phyloP scores from a whole-genome alignment of 2,888 invertebrate species.

The Latheticus oryzae region DNA sequence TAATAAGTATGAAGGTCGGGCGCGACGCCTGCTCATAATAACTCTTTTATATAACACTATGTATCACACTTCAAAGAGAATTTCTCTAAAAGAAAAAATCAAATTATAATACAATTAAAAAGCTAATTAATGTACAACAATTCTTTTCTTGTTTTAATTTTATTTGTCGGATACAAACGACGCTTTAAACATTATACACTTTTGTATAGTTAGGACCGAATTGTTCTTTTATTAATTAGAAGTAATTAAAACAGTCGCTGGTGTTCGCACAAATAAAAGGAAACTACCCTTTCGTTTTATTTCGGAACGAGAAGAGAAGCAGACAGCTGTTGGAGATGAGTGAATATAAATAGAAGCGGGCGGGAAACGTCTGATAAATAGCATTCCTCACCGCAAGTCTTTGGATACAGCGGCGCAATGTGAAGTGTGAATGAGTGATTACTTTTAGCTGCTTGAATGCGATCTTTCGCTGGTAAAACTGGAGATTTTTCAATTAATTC shows the following conservation, averaged over 20 bases:
- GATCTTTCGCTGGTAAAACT: slow-evolving; percentile 44
- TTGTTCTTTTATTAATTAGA: slow-evolving; percentile 51
- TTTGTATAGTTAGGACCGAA: slow-evolving; percentile 40
- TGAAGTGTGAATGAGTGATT: slow-evolving; percentile 56
- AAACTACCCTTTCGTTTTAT: slow-evolving; percentile 52
- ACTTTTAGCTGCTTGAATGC: slow-evolving; percentile 47
- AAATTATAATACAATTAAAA: too few relatives aligned
- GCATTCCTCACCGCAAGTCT: slow-evolving; percentile 53
- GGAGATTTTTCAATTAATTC: neutral
- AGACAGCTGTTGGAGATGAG: slow-evolving; percentile 51
- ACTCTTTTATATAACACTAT: slow-evolving; percentile 47
- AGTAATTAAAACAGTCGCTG: slow-evolving; percentile 50
- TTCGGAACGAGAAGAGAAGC: slow-evolving; percentile 42
- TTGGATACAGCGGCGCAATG: slow-evolving; percentile 50
- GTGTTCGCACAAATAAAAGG: slow-evolving; percentile 48
- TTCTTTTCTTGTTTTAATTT: slow-evolving; percentile 43
- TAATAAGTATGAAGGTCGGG: slow-evolving; percentile 50
- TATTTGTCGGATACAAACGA: slow-evolving; percentile 45
- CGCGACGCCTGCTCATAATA: slow-evolving; percentile 50
- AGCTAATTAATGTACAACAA: slow-evolving; percentile 49
- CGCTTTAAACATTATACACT: slow-evolving; percentile 43
- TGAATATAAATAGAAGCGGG: slow-evolving; percentile 49
- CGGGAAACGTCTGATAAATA: slow-evolving; percentile 51
- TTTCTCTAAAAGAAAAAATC: too few relatives aligned
- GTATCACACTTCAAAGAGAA: slow-evolving; percentile 51